A percentile compares a stretch with the other conserved stretches of the same genome.
Conservation (phyloP, 2,797 vertebrate species). For the Leptoclinus maculatus region DNA sequence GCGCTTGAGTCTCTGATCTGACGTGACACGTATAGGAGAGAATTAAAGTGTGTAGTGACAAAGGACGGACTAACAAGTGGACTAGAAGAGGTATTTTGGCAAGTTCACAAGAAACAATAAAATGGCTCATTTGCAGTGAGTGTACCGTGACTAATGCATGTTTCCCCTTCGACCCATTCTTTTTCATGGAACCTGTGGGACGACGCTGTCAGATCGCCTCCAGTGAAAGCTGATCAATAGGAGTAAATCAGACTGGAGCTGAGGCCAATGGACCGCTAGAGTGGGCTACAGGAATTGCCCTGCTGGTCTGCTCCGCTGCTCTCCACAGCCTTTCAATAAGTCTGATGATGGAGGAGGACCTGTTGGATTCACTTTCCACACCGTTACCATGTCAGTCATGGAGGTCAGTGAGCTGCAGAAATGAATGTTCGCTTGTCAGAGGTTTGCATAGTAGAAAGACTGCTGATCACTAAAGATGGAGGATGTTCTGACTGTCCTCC, state of each 20-base stretch:
- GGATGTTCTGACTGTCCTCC: neutral
- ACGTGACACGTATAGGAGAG: too few species aligned
- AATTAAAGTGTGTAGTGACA: conserved; percentile 14
- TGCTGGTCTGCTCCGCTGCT: conserved; percentile 9
- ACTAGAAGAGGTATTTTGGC: neutral
- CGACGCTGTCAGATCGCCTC: conserved; percentile 36
- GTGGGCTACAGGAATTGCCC: conserved; percentile 30
- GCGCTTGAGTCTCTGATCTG: too few species aligned
- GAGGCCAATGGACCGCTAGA: conserved; percentile 44
- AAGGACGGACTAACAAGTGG: conserved; percentile 28
- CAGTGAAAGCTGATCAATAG: conserved; percentile 72
- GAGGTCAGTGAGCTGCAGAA: conserved; percentile 17
- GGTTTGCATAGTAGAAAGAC: conserved; percentile 20
- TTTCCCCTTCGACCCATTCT: conserved; percentile 20
- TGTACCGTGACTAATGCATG: conserved; percentile 38
- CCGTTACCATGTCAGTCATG: conserved; percentile 46
- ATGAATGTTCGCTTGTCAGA: conserved; percentile 1
- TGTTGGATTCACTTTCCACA: conserved; percentile 59
- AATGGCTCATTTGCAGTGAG: conserved; percentile 32
- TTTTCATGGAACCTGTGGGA: conserved; percentile 19
- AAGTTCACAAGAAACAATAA: conserved; percentile 21
- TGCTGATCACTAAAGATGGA: conserved; percentile 14
- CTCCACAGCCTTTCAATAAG: conserved; percentile 56
- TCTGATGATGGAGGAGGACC: conserved; percentile 60
- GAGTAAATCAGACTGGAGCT: conserved; percentile 64